These are phyloP conservation scores for Hyposoter didymator DNA, from an alignment of 2,888 invertebrate species.

Conservation along the genomic window DNA sequence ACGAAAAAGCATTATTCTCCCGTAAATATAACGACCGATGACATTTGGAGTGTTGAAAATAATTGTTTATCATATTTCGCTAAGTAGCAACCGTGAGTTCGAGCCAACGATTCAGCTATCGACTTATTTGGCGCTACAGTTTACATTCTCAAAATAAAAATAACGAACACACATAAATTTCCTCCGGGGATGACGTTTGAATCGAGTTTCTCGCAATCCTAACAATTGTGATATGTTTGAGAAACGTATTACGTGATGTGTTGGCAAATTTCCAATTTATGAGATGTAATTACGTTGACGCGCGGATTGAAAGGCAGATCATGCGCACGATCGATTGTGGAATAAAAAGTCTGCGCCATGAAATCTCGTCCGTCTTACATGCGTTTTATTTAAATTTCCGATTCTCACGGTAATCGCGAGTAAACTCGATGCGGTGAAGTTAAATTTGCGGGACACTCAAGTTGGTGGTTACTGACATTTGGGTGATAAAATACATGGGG, in stretches of 20 bases:
- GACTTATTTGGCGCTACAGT: neutral
- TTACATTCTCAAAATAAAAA: neutral
- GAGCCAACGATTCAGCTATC: neutral
- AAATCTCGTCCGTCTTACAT: neutral
- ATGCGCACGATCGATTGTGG: neutral
- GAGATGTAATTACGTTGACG: neutral
- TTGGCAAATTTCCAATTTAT: neutral
- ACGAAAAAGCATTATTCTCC: neutral
- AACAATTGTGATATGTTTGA: neutral
- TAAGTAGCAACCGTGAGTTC: neutral
- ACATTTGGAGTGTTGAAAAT: neutral
- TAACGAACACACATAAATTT: neutral
- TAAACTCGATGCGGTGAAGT: slow-evolving; percentile 3
- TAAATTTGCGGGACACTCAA: neutral
- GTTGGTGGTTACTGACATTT: slow-evolving; percentile 34
- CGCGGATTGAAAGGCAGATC: neutral
- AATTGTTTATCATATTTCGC: neutral
- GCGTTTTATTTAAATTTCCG: neutral
- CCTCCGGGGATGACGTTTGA: neutral
- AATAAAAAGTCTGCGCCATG: neutral
- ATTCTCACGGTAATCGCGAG: slow-evolving; percentile 13
- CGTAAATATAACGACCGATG: neutral
- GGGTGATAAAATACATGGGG: slow-evolving; percentile 36
- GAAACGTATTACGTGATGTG: neutral
- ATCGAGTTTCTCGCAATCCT: neutral